Evolutionary conservation across 2,797 vertebrate species (phyloP).

Genomic region (Urocyon cinereoargenteus): DNA sequence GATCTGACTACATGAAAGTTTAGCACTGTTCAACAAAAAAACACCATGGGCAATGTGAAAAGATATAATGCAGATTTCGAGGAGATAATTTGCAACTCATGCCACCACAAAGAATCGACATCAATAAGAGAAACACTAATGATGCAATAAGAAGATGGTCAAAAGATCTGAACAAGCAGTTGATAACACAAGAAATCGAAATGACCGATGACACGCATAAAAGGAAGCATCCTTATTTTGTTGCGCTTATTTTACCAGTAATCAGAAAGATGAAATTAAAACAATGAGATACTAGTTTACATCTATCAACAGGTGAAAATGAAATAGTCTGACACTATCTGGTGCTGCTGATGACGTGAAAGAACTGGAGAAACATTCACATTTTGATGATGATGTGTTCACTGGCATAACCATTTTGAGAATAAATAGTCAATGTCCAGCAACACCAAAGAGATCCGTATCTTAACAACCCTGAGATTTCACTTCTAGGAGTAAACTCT

Average conservation of each 20-base stretch:
- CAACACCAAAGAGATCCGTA: not conserved
- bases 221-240: not conserved
- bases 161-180: not conserved
- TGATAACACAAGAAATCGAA: not conserved
- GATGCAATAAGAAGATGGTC: not conserved
- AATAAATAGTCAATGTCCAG: not conserved
- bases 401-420: not conserved
- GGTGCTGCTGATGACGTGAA: not conserved
- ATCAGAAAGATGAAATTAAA: constrained; percentile 22
- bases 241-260: not conserved
- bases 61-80: not conserved
- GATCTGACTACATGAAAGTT: not conserved
- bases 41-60: not conserved
- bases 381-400: not conserved
- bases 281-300: not conserved
- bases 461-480: not conserved
- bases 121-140: not conserved
- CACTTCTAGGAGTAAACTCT: not conserved
- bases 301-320: not conserved
- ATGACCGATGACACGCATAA: not conserved
- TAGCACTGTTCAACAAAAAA: not conserved
- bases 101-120: not conserved
- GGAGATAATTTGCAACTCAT: not conserved
- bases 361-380: not conserved
- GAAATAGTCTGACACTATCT: not conserved